These are phyloP conservation scores for Scaptodrosophila lebanonensis DNA, from an alignment of 1,140 invertebrate species.

Conservation along the genomic window DNA sequence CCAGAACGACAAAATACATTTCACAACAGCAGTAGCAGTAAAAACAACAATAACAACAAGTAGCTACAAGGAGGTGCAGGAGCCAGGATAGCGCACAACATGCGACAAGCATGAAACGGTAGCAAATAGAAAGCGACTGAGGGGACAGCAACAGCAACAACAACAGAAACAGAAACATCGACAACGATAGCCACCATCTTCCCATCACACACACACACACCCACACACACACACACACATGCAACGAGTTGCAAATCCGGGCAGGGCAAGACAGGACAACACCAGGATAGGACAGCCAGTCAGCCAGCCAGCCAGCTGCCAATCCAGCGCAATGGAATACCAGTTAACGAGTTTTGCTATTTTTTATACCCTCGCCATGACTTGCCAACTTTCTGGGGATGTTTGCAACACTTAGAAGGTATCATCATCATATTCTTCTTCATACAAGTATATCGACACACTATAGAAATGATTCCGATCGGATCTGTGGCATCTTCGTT, in stretches of 20 bases:
- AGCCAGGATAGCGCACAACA: slow-evolving; percentile 13
- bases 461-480: too few relatives aligned
- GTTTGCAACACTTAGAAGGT: slow-evolving; percentile 2
- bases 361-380: slow-evolving; percentile 20
- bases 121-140: slow-evolving; percentile 53
- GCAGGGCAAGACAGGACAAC: slow-evolving; percentile 4
- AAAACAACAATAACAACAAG: slow-evolving; percentile 8
- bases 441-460: too few relatives aligned
- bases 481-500: too few relatives aligned
- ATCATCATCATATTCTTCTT: too few relatives aligned
- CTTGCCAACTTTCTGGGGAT: neutral
- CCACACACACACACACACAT: slow-evolving; percentile 13
- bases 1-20: slow-evolving; percentile 59
- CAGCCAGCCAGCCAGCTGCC: slow-evolving; percentile 16
- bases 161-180: slow-evolving; percentile 22
- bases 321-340: slow-evolving; percentile 49
- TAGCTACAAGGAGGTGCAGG: neutral
- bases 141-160: slow-evolving; percentile 3
- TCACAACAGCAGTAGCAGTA: slow-evolving; percentile 23
- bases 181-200: slow-evolving; percentile 14
- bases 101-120: slow-evolving; percentile 46
- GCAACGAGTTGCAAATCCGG: slow-evolving; percentile 56
- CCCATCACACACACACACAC: neutral
- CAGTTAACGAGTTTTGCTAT: slow-evolving; percentile 67
- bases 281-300: neutral